These are phyloP conservation scores for Ormyrus rosae DNA, from an alignment of 2,888 invertebrate species.

Conservation along the genomic window DNA sequence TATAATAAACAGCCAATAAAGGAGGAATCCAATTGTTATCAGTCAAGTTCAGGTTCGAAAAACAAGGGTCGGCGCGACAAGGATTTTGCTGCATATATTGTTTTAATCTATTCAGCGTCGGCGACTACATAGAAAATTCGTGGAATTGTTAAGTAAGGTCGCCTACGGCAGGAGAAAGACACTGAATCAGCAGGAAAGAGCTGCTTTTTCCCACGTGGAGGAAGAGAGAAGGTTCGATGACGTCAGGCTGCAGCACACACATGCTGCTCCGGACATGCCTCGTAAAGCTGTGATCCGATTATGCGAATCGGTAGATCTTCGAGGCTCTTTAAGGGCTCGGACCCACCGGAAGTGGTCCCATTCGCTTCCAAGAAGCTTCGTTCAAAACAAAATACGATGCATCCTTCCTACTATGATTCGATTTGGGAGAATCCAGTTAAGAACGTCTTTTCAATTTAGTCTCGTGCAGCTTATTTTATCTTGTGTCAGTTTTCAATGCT, in stretches of 20 bases:
- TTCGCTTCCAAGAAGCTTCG: constrained; percentile 37
- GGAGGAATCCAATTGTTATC: too few species aligned
- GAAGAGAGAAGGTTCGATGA: constrained; percentile 4
- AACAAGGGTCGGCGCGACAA: too few species aligned
- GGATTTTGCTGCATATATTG: neutral
- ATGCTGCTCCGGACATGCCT: constrained; percentile 46
- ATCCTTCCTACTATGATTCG: neutral
- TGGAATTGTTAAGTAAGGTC: constrained; percentile 26
- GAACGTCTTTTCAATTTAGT: neutral
- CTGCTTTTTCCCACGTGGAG: constrained; percentile 36
- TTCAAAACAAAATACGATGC: constrained; percentile 8
- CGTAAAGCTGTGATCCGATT: constrained; percentile 53
- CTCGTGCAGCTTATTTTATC: too few species aligned
- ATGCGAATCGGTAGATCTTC: constrained; percentile 50
- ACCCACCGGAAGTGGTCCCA: constrained; percentile 7
- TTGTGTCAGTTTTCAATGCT: too few species aligned
- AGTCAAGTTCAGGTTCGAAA: too few species aligned
- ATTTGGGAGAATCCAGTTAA: constrained; percentile 5
- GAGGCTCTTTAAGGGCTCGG: constrained; percentile 21
- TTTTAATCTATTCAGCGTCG: neutral
- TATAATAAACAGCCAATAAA: neutral
- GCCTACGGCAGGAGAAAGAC: neutral
- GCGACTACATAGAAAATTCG: neutral
- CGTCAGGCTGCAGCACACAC: constrained; percentile 17
- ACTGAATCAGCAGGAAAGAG: constrained; percentile 34